These are phyloP conservation scores for Acanthaster planci DNA, from an alignment of 35 echinoderm and acorn worm species.

Conservation along the genomic window DNA sequence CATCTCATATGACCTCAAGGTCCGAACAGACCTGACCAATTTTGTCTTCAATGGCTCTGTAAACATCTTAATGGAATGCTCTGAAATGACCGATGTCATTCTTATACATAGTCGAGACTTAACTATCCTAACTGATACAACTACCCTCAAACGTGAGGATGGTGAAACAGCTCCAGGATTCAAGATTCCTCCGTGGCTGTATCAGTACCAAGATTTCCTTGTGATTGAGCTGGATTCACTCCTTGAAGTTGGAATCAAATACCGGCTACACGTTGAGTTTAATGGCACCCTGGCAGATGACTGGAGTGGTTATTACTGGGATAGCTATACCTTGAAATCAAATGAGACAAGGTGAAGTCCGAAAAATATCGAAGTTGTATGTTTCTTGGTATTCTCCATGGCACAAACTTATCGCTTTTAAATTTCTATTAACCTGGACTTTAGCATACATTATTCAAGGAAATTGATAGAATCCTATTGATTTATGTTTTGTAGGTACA, in stretches of 20 bases:
- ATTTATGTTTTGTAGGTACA: neutral
- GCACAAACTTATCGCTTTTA: no score
- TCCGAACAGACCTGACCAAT: slow-evolving; percentile 48
- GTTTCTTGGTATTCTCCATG: no score
- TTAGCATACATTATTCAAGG: no score
- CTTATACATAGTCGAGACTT: slow-evolving; percentile 40
- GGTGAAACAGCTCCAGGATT: neutral
- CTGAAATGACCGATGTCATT: slow-evolving; percentile 33
- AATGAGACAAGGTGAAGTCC: slow-evolving; percentile 18
- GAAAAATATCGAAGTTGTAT: no score
- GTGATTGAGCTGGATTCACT: slow-evolving; percentile 48
- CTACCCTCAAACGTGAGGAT: neutral
- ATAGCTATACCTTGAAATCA: slow-evolving; percentile 42
- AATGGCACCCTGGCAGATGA: slow-evolving; percentile 36
- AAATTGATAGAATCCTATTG: no score
- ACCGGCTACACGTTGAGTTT: slow-evolving; percentile 60
- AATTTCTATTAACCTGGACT: no score
- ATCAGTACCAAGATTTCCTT: slow-evolving; percentile 61
- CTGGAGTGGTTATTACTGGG: slow-evolving; percentile 61
- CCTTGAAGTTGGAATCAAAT: slow-evolving; percentile 36
- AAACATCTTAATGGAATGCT: slow-evolving; percentile 40
- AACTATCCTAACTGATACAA: neutral
- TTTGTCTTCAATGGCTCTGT: slow-evolving; percentile 43
- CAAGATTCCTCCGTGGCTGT: slow-evolving; percentile 17
- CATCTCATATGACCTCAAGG: slow-evolving; percentile 47